Conservation (phyloP, 2,797 vertebrate species). For the Clamator glandarius region DNA sequence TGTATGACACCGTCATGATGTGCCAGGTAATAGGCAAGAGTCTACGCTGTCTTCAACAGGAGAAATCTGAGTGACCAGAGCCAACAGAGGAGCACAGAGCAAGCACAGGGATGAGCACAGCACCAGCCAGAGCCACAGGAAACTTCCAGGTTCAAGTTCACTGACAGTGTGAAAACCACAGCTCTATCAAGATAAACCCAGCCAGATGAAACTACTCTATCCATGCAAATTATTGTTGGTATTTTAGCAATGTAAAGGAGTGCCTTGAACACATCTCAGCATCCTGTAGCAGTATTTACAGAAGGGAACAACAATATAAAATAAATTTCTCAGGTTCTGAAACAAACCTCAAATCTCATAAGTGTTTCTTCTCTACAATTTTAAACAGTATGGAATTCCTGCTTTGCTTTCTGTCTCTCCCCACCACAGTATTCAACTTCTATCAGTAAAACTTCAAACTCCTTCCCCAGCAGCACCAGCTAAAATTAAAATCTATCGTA, state of each 20-base stretch:
- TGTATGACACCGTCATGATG: accelerated
- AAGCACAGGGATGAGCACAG: accelerated
- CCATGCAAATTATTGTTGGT: accelerated
- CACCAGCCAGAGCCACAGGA: neutral
- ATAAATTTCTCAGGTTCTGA: neutral
- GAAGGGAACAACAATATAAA: neutral
- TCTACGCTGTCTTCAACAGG: accelerated
- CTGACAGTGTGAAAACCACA: accelerated
- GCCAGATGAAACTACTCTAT: accelerated
- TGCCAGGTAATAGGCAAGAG: accelerated
- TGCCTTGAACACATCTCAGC: neutral
- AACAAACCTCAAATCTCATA: neutral
- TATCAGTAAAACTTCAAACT: neutral
- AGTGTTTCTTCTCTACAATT: neutral
- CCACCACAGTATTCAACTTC: neutral
- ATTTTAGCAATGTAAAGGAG: neutral
- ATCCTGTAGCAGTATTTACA: neutral
- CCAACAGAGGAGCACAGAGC: accelerated
- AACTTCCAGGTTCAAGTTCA: neutral
- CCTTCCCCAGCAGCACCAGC: neutral
- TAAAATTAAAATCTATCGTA: neutral
- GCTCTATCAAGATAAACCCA: neutral
- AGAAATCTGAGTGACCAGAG: accelerated
- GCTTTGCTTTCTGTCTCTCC: neutral
- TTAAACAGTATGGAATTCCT: neutral